A percentile compares a stretch with the other conserved stretches of the same genome.
Evolutionary conservation across 2,797 vertebrate species (phyloP).

Genomic region (Mormyrops attenuatus): DNA sequence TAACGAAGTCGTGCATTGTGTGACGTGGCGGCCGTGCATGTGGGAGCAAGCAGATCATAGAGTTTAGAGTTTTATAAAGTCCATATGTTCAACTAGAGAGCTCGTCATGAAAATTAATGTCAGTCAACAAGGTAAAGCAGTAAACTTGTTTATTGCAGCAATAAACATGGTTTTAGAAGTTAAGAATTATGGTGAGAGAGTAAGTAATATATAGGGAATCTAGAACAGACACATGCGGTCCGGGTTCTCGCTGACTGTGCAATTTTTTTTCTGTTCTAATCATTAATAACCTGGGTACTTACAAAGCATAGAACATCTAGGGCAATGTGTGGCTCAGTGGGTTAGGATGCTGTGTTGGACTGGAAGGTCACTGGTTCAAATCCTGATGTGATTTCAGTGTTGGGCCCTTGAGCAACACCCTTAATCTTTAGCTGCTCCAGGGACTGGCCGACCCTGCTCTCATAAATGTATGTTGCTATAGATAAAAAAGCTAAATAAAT

Average conservation of each 20-base stretch:
- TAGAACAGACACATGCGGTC: neutral
- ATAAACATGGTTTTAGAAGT: neutral
- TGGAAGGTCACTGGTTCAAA: neutral
- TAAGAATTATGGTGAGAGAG: neutral
- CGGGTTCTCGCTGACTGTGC: neutral
- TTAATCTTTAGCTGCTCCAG: neutral
- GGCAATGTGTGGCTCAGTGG: neutral
- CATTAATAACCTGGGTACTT: neutral
- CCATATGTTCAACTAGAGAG: neutral
- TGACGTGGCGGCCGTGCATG: neutral
- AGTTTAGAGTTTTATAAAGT: neutral
- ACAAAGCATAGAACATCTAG: neutral
- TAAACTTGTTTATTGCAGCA: neutral
- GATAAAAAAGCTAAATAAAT: neutral
- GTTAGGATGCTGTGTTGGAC: neutral
- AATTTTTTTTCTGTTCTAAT: neutral
- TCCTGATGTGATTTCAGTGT: neutral
- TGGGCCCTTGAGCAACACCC: neutral
- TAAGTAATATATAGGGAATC: neutral
- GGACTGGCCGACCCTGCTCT: neutral
- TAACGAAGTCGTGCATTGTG: neutral
- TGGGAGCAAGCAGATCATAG: neutral
- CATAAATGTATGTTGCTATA: neutral
- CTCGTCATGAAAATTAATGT: neutral
- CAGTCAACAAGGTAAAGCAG: constrained; percentile 17